Evolutionary conservation across 2,888 invertebrate genomes (phyloP).

Genomic region (Lasioglossum marginatum): DNA sequence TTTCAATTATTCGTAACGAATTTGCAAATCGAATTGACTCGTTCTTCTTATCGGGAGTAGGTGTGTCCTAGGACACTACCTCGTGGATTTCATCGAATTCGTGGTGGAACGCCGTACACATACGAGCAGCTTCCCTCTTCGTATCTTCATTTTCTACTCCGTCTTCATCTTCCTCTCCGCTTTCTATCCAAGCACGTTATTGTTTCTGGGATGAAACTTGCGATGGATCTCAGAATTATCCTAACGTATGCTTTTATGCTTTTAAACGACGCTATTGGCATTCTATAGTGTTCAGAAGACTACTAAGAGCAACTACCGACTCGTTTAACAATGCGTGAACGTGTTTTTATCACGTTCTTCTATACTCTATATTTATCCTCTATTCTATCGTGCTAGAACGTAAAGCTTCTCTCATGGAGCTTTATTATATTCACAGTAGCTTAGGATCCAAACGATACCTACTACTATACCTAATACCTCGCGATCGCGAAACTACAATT

Average conservation of each 20-base stretch:
- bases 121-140: not conserved
- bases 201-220: not conserved
- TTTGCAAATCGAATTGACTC: slow-evolving; percentile 83
- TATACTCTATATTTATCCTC: not conserved
- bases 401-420: not conserved
- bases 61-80: slow-evolving; percentile 69
- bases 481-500: not conserved
- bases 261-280: not conserved
- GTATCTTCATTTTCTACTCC: too few relatives aligned
- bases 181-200: not conserved
- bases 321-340: not conserved
- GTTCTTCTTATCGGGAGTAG: slow-evolving; percentile 84
- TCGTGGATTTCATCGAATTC: slow-evolving; percentile 75
- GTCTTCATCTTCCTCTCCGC: not conserved
- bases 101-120: slow-evolving; percentile 74
- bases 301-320: slow-evolving; percentile 1
- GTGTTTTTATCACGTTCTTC: not conserved
- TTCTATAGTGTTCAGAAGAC: not conserved
- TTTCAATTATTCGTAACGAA: slow-evolving; percentile 58
- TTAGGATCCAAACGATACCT: slow-evolving; percentile 7
- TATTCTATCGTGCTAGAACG: not conserved
- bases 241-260: not conserved
- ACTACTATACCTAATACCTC: not conserved
- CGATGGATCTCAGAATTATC: not conserved
- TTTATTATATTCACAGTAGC: slow-evolving; percentile 12